Conservation (phyloP, 2,888 invertebrate genomes). For the Acleris emargana region DNA sequence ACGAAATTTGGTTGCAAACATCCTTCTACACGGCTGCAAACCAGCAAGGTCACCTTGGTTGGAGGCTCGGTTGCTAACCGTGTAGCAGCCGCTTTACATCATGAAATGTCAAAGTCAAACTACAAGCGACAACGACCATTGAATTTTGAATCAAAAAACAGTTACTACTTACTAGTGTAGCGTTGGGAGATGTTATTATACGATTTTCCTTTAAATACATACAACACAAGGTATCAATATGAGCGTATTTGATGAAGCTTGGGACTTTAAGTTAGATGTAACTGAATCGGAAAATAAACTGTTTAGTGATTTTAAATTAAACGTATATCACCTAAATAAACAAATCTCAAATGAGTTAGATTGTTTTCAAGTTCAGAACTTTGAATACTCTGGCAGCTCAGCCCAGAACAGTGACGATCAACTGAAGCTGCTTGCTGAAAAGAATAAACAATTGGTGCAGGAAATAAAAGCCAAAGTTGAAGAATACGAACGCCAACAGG, state of each 20-base stretch:
- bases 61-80: no score
- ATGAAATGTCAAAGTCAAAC: no score
- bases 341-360: slow-evolving; percentile 51
- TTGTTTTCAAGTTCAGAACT: slow-evolving; percentile 51
- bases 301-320: slow-evolving; percentile 50
- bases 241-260: slow-evolving; percentile 59
- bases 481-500: slow-evolving; percentile 56
- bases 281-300: slow-evolving; percentile 46
- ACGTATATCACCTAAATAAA: slow-evolving; percentile 47
- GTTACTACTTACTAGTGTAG: no score
- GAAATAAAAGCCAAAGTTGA: slow-evolving; percentile 62
- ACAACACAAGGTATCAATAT: slow-evolving; percentile 45
- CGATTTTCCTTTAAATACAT: no score
- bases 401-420: slow-evolving; percentile 59
- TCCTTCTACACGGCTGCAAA: no score
- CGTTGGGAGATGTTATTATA: no score
- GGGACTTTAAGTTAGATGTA: slow-evolving; percentile 52
- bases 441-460: slow-evolving; percentile 60
- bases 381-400: slow-evolving; percentile 44
- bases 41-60: no score
- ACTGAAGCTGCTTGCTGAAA: slow-evolving; percentile 56
- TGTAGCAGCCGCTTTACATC: no score
- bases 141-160: no score
- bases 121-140: no score
- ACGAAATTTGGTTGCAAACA: no score